These are phyloP conservation scores for Caracal caracal DNA, from an alignment of 2,113 vertebrate genomes.

Conservation along the genomic window DNA sequence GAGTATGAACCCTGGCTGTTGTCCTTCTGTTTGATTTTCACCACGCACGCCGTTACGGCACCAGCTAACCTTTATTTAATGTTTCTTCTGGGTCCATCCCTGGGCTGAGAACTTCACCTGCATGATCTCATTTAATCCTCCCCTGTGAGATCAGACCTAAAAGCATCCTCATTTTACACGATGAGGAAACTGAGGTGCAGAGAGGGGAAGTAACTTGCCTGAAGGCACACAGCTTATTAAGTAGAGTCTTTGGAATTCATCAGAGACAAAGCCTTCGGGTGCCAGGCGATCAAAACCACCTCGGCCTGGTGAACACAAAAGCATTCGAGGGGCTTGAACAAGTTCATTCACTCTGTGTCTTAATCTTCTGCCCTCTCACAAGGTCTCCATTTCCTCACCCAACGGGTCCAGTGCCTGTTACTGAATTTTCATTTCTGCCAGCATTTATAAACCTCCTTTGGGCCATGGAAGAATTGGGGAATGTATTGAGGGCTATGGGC, in stretches of 20 bases:
- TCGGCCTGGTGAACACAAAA: background rate
- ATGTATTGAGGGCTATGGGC: background rate
- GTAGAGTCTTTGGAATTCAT: background rate
- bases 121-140: background rate
- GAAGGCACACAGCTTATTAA: background rate
- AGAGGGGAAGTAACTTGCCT: background rate
- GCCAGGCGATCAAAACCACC: background rate
- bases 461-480: background rate
- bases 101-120: background rate
- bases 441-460: background rate
- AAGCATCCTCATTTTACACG: background rate
- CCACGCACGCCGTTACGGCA: rapidly evolving
- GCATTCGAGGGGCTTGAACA: background rate
- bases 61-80: background rate
- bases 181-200: background rate
- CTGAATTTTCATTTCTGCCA: background rate
- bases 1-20: rapidly evolving
- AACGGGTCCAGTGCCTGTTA: background rate
- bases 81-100: background rate
- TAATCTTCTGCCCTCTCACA: background rate
- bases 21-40: background rate
- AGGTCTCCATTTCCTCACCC: background rate
- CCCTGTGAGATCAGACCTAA: background rate
- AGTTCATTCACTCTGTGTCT: background rate
- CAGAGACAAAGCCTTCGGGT: background rate